These are phyloP conservation scores for Aurelia coerulea DNA, from an alignment of 30 jellyfish, hydroid and myxozoan genomes.

Conservation along the genomic window DNA sequence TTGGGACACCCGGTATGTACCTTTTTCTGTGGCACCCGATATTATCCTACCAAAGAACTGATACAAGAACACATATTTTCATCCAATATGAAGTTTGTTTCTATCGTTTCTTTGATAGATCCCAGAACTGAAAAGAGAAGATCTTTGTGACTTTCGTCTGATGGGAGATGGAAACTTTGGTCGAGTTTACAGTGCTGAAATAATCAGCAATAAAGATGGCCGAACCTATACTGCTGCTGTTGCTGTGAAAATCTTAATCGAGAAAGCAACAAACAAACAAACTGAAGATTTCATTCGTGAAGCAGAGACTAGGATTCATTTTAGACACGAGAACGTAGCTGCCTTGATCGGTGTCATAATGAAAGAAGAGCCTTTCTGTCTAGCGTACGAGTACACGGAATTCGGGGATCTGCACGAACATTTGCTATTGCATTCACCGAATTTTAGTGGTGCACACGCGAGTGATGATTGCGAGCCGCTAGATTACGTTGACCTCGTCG, in stretches of 20 bases:
- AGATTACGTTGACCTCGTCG: constrained; percentile 82
- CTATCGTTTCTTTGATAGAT: constrained; percentile 48
- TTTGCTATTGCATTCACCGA: constrained; percentile 91
- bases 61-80: no score
- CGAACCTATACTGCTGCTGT: constrained; percentile 79
- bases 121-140: constrained; percentile 92
- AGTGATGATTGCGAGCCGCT: constrained; percentile 95
- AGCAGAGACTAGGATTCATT: constrained; percentile 93
- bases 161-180: constrained; percentile 97
- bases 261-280: constrained; percentile 82
- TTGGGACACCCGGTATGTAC: no score
- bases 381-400: constrained; percentile 93
- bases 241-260: constrained; percentile 95
- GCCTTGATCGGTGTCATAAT: constrained; percentile 90
- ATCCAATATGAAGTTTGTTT: no score
- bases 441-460: constrained; percentile 98
- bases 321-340: constrained; percentile 91
- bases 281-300: constrained; percentile 92
- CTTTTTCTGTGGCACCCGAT: no score
- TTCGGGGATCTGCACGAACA: constrained; percentile 98
- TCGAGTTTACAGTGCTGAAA: constrained; percentile 94
- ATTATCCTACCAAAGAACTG: no score
- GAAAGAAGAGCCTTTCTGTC: constrained; percentile 94
- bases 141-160: constrained; percentile 88
- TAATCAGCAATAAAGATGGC: constrained; percentile 80